These are phyloP conservation scores for Chroicocephalus ridibundus DNA, from an alignment of 2,113 vertebrate species.

Conservation along the genomic window DNA sequence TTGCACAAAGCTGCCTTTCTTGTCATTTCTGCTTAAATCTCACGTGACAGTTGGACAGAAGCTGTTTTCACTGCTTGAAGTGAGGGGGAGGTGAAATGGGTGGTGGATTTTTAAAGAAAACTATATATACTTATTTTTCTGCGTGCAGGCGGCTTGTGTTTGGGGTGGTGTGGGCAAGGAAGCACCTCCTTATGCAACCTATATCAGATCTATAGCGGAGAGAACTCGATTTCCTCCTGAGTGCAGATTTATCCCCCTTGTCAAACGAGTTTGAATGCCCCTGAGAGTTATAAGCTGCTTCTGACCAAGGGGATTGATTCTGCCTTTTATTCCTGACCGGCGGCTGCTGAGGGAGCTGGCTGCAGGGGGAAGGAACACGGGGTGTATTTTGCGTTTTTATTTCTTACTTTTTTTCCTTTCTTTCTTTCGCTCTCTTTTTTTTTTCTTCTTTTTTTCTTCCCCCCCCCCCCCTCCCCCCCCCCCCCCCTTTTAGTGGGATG, in stretches of 20 bases:
- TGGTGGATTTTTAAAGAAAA: conserved; percentile 39
- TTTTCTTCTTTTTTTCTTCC: not conserved
- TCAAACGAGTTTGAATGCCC: not conserved
- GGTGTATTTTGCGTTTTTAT: not conserved
- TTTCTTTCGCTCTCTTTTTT: too few species aligned
- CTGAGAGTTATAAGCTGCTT: not conserved
- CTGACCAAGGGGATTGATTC: not conserved
- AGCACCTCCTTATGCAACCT: conserved; percentile 2
- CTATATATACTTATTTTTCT: conserved; percentile 3
- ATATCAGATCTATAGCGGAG: not conserved
- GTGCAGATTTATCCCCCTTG: not conserved
- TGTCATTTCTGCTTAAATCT: conserved; percentile 61
- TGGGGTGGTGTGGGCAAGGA: conserved; percentile 27
- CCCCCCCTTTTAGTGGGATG: not conserved
- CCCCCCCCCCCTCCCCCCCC: too few species aligned
- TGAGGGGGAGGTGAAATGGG: conserved; percentile 48
- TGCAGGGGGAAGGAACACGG: not conserved
- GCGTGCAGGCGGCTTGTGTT: not conserved
- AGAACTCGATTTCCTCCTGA: not conserved
- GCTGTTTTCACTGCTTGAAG: conserved; percentile 47
- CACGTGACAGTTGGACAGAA: conserved; percentile 63
- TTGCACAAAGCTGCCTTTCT: conserved; percentile 64
- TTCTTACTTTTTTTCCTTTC: not conserved
- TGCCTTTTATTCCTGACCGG: fast-evolving
- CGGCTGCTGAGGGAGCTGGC: not conserved